phyloP scores from a whole-genome alignment of 2,888 invertebrate genomes.

The Dolomedes plantarius region DNA sequence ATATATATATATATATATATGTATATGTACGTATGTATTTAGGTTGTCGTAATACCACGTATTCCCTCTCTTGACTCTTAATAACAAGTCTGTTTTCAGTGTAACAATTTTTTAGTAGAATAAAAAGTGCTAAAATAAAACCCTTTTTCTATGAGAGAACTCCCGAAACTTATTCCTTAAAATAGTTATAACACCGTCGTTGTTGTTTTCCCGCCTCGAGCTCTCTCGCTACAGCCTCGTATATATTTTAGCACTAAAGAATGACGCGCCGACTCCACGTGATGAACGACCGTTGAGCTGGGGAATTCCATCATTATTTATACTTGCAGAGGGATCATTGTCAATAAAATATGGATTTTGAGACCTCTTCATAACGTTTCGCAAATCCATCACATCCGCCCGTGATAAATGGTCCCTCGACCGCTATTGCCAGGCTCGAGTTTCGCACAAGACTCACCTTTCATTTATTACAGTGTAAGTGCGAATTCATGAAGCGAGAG shows the following conservation, averaged over 20 bases:
- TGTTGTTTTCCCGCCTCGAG: too few species aligned
- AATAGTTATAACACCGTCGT: too few species aligned
- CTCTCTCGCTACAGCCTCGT: not conserved
- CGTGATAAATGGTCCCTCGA: conserved; percentile 44
- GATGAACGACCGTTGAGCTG: conserved; percentile 27
- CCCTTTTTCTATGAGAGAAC: too few species aligned
- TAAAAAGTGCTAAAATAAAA: too few species aligned
- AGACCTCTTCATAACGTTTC: conserved; percentile 60
- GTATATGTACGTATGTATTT: too few species aligned
- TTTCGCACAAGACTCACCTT: not conserved
- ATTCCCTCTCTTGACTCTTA: too few species aligned
- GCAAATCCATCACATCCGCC: conserved; percentile 49
- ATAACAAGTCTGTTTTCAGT: too few species aligned
- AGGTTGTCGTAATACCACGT: too few species aligned
- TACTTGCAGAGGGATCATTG: conserved; percentile 64
- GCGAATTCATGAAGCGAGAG: not conserved
- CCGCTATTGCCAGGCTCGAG: not conserved
- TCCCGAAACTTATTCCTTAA: too few species aligned
- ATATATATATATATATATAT: too few species aligned
- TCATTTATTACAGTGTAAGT: not conserved
- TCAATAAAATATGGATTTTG: conserved; percentile 69
- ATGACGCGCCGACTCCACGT: conserved; percentile 34
- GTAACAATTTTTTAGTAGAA: too few species aligned
- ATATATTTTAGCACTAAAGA: conserved; percentile 1
- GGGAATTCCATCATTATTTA: conserved; percentile 57